These are phyloP conservation scores for Thrips palmi DNA, from an alignment of 1,140 invertebrate species.

Conservation along the genomic window DNA sequence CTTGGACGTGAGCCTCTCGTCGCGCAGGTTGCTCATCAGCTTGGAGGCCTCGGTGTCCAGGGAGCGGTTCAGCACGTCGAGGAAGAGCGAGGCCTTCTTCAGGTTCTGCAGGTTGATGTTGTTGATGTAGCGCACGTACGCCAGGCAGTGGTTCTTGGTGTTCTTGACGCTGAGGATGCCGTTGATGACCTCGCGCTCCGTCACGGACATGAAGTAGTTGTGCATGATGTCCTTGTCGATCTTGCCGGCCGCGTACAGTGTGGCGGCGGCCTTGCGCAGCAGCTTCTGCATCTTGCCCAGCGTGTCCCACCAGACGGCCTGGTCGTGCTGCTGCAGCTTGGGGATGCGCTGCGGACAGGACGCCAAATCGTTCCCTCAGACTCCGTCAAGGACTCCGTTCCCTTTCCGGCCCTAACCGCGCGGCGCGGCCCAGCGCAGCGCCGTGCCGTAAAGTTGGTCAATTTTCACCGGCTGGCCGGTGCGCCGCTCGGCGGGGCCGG, in stretches of 20 bases:
- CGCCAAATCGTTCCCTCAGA: too few relatives aligned
- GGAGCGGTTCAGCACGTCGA: constrained; percentile 85
- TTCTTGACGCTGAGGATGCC: constrained; percentile 86
- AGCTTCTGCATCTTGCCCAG: constrained; percentile 88
- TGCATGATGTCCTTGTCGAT: constrained; percentile 89
- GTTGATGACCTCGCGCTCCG: constrained; percentile 92
- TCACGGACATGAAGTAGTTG: constrained; percentile 99
- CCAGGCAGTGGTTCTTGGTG: constrained; percentile 90
- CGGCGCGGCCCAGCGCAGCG: too few relatives aligned
- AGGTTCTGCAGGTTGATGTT: constrained; percentile 94
- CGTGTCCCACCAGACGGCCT: constrained; percentile 94
- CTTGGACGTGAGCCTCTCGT: constrained; percentile 68
- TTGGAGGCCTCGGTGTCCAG: constrained; percentile 87
- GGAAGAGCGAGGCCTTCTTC: constrained; percentile 81
- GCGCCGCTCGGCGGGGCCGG: too few relatives aligned
- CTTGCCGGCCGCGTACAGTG: constrained; percentile 64
- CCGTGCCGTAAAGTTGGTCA: too few relatives aligned
- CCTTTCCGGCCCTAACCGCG: too few relatives aligned
- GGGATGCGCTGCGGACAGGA: constrained; percentile 67
- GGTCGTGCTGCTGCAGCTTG: constrained; percentile 88
- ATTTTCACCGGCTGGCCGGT: too few relatives aligned
- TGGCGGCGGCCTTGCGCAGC: constrained; percentile 75
- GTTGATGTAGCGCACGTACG: constrained; percentile 89
- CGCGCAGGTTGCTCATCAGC: constrained; percentile 72
- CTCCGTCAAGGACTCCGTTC: too few relatives aligned